These are phyloP conservation scores for Megalurothrips usitatus DNA, from an alignment of 2,888 invertebrate genomes.

Conservation along the genomic window DNA sequence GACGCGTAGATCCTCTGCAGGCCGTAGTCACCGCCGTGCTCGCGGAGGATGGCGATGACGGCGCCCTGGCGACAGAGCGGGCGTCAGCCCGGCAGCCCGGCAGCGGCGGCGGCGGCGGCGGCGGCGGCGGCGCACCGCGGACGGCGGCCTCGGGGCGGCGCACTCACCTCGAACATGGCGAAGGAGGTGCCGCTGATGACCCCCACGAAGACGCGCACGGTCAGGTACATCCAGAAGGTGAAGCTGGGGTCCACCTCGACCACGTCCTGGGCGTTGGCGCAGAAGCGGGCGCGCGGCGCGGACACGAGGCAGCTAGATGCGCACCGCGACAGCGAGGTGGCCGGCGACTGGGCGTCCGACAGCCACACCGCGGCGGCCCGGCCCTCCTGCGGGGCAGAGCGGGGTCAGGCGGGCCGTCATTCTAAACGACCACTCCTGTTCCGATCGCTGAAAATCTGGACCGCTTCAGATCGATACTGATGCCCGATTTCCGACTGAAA, in stretches of 20 bases:
- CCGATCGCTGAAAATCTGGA: too few species aligned
- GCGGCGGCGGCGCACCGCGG: too few species aligned
- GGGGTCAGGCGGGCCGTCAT: too few species aligned
- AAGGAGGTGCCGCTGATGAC: slow-evolving; percentile 70
- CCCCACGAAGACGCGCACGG: slow-evolving; percentile 55
- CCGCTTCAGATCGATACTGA: too few species aligned
- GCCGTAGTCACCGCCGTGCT: slow-evolving; percentile 73
- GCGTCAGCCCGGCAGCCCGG: too few species aligned
- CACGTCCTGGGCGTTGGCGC: slow-evolving; percentile 56
- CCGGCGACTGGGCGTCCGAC: not conserved
- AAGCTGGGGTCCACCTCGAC: slow-evolving; percentile 59
- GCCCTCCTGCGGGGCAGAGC: not conserved
- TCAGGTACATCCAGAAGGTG: slow-evolving; percentile 69
- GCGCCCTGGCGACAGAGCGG: slow-evolving; percentile 49
- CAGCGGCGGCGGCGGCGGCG: too few species aligned
- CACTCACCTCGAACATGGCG: slow-evolving; percentile 67
- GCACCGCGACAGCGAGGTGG: slow-evolving; percentile 50
- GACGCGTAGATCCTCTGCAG: slow-evolving; percentile 70
- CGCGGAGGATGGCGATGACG: slow-evolving; percentile 67
- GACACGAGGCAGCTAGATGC: slow-evolving; percentile 57
- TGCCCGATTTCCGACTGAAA: too few species aligned
- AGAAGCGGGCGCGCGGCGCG: slow-evolving; percentile 54
- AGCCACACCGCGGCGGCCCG: not conserved
- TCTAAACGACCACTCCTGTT: too few species aligned
- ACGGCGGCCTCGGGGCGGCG: too few species aligned